Percentiles rank a stretch among this genome's conserved stretches.
Conservation (phyloP, 2,113 vertebrate species). For the Trachemys scripta region DNA sequence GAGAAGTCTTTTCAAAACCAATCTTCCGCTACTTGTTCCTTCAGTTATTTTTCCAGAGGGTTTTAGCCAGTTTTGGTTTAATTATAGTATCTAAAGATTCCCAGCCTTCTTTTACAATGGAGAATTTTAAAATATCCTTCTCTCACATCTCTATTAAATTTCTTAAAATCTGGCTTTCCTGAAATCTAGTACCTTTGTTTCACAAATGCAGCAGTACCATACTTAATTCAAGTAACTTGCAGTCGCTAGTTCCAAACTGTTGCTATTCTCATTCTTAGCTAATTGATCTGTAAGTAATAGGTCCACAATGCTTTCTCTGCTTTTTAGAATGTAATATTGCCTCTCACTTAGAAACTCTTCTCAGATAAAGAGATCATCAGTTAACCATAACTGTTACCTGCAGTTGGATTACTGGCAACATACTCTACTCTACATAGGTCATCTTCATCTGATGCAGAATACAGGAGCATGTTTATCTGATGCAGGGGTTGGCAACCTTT, state of each 20-base stretch:
- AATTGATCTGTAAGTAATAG: not conserved
- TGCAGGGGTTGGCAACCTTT: too few species aligned
- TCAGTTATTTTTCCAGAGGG: not conserved
- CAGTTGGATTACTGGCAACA: rapidly evolving
- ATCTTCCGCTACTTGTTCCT: not conserved
- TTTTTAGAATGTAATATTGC: not conserved
- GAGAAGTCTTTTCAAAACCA: not conserved
- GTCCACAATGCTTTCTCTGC: not conserved
- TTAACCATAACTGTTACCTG: not conserved
- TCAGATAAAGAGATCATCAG: not conserved
- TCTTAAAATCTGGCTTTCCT: not conserved
- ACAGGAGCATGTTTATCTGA: not conserved
- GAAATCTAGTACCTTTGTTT: not conserved
- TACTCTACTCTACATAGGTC: not conserved
- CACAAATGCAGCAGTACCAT: not conserved
- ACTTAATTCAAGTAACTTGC: not conserved
- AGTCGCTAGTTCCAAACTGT: not conserved
- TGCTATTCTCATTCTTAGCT: not conserved
- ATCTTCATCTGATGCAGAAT: too few species aligned
- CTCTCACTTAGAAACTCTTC: not conserved
- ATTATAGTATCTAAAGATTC: not conserved
- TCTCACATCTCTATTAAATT: not conserved
- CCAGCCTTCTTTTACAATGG: not conserved
- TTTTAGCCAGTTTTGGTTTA: not conserved
- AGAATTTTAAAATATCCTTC: not conserved